phyloP scores from a whole-genome alignment of 1,140 invertebrate species.

The Pygmarrhopalites habei region DNA sequence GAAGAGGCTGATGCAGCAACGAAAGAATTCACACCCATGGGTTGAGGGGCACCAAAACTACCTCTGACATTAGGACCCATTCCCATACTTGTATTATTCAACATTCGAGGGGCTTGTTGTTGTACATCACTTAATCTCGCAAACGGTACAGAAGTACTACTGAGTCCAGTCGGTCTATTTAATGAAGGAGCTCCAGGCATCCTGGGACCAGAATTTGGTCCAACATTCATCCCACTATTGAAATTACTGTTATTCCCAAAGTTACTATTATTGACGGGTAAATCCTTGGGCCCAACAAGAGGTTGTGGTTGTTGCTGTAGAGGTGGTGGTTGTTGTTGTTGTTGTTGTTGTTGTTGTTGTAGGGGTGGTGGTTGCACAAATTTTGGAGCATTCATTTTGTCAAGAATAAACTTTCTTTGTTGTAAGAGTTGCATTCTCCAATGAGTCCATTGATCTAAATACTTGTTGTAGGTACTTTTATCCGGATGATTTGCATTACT shows the following conservation, averaged over 20 bases:
- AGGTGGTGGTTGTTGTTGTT: background rate
- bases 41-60: too few relatives aligned
- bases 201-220: too few relatives aligned
- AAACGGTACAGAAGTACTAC: background rate
- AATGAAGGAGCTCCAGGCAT: background rate
- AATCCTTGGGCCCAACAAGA: too few relatives aligned
- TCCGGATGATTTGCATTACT: slow-evolving; percentile 32
- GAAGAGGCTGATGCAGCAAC: too few relatives aligned
- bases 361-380: background rate
- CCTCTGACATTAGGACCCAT: too few relatives aligned
- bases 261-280: too few relatives aligned
- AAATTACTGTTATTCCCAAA: too few relatives aligned
- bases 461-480: slow-evolving; percentile 23
- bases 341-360: background rate
- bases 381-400: slow-evolving; percentile 29
- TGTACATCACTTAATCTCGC: background rate
- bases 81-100: too few relatives aligned
- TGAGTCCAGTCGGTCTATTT: background rate
- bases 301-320: background rate
- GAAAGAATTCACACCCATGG: too few relatives aligned
- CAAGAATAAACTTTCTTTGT: slow-evolving; percentile 32
- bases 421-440: slow-evolving; percentile 27
- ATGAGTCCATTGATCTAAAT: slow-evolving; percentile 31
- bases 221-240: too few relatives aligned
- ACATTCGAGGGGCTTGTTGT: too few relatives aligned